Conservation (phyloP, 2,113 vertebrate genomes). For the Girardinichthys multiradiatus region DNA sequence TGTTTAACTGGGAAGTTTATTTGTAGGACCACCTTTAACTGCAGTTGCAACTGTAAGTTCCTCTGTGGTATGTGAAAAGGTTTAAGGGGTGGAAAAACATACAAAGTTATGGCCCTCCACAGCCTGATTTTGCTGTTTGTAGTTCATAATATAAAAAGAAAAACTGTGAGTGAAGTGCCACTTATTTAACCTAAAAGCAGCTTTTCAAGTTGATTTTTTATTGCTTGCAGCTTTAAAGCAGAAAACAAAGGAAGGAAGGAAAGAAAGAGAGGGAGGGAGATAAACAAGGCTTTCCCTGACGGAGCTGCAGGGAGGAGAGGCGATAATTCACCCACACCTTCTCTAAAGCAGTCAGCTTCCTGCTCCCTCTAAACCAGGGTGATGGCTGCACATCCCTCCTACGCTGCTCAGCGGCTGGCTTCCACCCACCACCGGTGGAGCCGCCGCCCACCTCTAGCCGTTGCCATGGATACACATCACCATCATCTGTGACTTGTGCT, state of each 20-base stretch:
- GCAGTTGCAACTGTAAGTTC: too few species aligned
- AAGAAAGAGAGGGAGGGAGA: conserved; percentile 56
- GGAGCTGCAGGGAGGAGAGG: conserved; percentile 72
- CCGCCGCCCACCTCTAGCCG: conserved; percentile 75
- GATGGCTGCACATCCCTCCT: conserved; percentile 76
- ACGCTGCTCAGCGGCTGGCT: conserved; percentile 77
- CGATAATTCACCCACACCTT: conserved; percentile 77
- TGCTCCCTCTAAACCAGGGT: conserved; percentile 74
- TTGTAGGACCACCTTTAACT: too few species aligned
- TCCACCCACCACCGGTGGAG: conserved; percentile 76
- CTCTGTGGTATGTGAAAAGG: too few species aligned
- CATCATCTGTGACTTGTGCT: conserved; percentile 69
- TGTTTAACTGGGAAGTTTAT: too few species aligned
- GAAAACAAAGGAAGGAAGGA: conserved; percentile 46
- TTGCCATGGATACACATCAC: conserved; percentile 77
- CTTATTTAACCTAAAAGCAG: conserved; percentile 13
- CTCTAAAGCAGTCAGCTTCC: conserved; percentile 73
- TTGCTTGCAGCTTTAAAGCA: conserved; percentile 19
- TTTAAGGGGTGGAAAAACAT: too few species aligned
- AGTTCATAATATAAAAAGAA: neutral
- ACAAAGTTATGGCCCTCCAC: too few species aligned
- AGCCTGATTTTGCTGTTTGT: too few species aligned
- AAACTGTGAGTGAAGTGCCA: neutral
- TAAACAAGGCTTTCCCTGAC: conserved; percentile 64
- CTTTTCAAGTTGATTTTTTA: conserved; percentile 34